Evolutionary conservation across 2,113 vertebrate species (phyloP).

Genomic region (Brevimyrus niger): DNA sequence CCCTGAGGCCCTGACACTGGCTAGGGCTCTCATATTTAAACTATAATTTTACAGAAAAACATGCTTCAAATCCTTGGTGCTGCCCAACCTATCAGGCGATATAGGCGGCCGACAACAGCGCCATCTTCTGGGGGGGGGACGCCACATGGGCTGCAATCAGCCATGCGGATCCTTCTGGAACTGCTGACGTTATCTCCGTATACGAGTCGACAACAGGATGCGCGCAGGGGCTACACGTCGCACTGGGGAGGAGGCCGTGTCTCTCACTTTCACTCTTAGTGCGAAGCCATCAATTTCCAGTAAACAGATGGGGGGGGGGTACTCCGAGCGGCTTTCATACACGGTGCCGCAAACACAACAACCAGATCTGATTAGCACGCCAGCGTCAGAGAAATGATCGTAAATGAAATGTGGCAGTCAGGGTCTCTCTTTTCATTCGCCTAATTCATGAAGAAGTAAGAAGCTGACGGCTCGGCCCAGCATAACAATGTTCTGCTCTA

Average conservation of each 20-base stretch:
- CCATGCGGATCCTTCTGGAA: background rate
- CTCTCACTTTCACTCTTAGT: background rate
- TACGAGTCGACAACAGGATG: background rate
- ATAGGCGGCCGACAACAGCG: background rate
- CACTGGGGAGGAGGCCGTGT: background rate
- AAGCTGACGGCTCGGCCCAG: slow-evolving; percentile 20
- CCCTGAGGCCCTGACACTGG: background rate
- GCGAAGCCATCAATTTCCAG: background rate
- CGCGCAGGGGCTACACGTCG: background rate
- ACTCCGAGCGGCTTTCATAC: slow-evolving; percentile 11
- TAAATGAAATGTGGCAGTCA: slow-evolving; percentile 38
- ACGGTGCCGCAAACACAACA: slow-evolving; percentile 10
- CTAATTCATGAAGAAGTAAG: slow-evolving; percentile 36
- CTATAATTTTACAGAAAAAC: background rate
- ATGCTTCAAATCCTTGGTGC: background rate
- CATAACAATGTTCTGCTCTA: slow-evolving; percentile 20
- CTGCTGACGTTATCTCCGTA: background rate
- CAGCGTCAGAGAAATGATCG: slow-evolving; percentile 24
- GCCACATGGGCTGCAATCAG: background rate
- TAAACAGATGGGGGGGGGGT: background rate
- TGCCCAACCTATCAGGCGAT: background rate
- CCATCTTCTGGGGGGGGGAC: background rate
- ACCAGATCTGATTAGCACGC: slow-evolving; percentile 33
- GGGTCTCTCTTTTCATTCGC: slow-evolving; percentile 35
- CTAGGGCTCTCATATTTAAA: background rate